phyloP scores from a whole-genome alignment of 2,888 invertebrate genomes.

The Meiosimyza platycephala region DNA sequence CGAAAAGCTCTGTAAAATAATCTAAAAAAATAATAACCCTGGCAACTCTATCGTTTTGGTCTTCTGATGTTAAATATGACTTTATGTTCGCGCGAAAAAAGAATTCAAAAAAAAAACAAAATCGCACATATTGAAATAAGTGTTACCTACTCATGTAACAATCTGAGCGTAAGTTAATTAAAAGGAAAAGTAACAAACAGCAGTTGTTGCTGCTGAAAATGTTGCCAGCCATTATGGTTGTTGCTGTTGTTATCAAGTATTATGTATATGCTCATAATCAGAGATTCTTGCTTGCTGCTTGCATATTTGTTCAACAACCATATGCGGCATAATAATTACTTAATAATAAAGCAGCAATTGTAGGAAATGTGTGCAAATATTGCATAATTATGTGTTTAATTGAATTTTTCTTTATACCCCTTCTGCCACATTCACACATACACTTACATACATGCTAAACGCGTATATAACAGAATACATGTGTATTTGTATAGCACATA shows the following conservation, averaged over 20 bases:
- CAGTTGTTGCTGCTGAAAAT: background rate
- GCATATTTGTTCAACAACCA: conserved; percentile 20
- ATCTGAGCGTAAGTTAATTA: conserved; percentile 37
- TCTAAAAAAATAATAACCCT: too few species aligned
- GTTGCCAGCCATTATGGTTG: background rate
- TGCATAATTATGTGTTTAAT: conserved; percentile 49
- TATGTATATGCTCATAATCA: background rate
- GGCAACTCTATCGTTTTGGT: too few species aligned
- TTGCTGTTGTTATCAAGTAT: conserved; percentile 22
- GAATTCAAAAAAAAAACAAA: too few species aligned
- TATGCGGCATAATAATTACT: conserved; percentile 32
- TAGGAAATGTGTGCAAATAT: conserved; percentile 34
- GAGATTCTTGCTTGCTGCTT: background rate
- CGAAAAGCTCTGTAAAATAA: too few species aligned
- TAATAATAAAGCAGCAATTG: conserved; percentile 27
- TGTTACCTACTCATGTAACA: conserved; percentile 35
- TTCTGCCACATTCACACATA: background rate
- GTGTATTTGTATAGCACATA: background rate
- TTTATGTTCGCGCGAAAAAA: too few species aligned
- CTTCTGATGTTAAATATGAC: too few species aligned
- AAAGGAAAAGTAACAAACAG: conserved; percentile 17
- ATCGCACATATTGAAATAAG: conserved; percentile 8
- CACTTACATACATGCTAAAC: background rate
- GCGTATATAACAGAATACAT: background rate
- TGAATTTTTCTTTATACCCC: conserved; percentile 40